Percentiles rank a stretch among this genome's conserved stretches.
Evolutionary conservation across 1,140 invertebrate genomes (phyloP).

Genomic region (Drosophila dunni): DNA sequence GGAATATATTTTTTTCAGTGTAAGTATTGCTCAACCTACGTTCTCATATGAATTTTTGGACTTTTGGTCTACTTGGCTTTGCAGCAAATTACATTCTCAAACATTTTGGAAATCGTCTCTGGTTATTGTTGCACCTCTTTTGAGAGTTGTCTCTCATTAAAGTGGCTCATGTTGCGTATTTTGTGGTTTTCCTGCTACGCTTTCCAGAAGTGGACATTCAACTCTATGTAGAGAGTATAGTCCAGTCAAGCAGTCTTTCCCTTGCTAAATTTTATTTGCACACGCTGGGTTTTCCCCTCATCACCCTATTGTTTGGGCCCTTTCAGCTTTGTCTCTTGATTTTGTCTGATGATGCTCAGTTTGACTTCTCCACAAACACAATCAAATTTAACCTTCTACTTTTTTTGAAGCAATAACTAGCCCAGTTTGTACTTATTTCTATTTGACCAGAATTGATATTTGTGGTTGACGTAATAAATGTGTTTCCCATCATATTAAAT

Average conservation of each 20-base stretch:
- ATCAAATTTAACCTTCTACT: slow-evolving; percentile 32
- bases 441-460: slow-evolving; percentile 1
- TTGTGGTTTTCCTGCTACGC: not conserved
- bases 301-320: not conserved
- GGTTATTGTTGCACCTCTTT: not conserved
- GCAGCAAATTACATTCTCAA: slow-evolving; percentile 34
- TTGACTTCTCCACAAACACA: slow-evolving; percentile 32
- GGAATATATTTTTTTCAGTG: slow-evolving; percentile 12
- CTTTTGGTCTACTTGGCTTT: slow-evolving; percentile 18
- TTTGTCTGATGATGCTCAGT: slow-evolving; percentile 1
- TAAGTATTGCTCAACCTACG: slow-evolving; percentile 17
- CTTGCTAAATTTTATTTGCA: slow-evolving; percentile 41
- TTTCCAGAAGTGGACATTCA: not conserved
- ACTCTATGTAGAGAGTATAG: slow-evolving; percentile 4
- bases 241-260: not conserved
- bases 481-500: slow-evolving; percentile 19
- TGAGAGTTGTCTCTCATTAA: slow-evolving; percentile 10
- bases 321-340: slow-evolving; percentile 1
- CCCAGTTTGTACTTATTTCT: too few species aligned
- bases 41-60: slow-evolving; percentile 24
- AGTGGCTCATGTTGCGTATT: slow-evolving; percentile 9
- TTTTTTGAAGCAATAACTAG: not conserved
- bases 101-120: slow-evolving; percentile 19
- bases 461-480: slow-evolving; percentile 34
- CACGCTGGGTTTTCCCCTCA: not conserved